A percentile compares a stretch with the other conserved stretches of the same genome.
Conservation (phyloP, 2,113 vertebrate species). For the Dasyornis broadbenti region DNA sequence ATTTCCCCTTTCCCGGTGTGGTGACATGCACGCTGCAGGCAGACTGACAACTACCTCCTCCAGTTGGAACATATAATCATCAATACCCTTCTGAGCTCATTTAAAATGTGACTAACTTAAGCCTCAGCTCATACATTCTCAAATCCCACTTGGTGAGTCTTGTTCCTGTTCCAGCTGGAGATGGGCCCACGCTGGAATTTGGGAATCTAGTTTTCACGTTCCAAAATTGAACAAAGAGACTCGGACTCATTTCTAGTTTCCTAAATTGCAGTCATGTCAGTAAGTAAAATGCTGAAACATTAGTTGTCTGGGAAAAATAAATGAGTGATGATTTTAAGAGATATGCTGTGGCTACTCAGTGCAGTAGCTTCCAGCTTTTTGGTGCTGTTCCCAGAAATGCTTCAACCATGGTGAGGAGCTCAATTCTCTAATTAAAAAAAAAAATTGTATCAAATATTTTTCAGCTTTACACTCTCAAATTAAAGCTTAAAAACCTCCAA, state of each 20-base stretch:
- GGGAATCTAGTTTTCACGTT: slow-evolving; percentile 12
- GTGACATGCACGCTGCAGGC: slow-evolving; percentile 16
- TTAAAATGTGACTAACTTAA: slow-evolving; percentile 46
- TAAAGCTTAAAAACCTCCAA: slow-evolving; percentile 67
- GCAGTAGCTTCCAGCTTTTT: slow-evolving; percentile 52
- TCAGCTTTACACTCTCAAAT: slow-evolving; percentile 68
- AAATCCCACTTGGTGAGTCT: slow-evolving; percentile 44
- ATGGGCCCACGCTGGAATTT: slow-evolving; percentile 45
- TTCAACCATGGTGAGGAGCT: slow-evolving; percentile 53
- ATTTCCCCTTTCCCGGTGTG: background rate
- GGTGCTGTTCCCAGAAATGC: slow-evolving; percentile 66
- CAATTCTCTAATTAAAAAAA: slow-evolving; percentile 66
- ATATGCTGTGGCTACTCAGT: slow-evolving; percentile 37
- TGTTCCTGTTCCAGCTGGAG: slow-evolving; percentile 56
- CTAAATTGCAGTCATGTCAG: slow-evolving; percentile 8
- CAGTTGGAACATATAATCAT: slow-evolving; percentile 49
- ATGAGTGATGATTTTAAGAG: slow-evolving; percentile 23
- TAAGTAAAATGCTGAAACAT: slow-evolving; percentile 44
- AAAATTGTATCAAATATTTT: slow-evolving; percentile 69
- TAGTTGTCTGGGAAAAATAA: slow-evolving; percentile 39
- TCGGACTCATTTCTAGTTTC: background rate
- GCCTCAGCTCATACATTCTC: slow-evolving; percentile 27
- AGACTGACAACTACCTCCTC: slow-evolving; percentile 57
- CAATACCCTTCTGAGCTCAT: slow-evolving; percentile 39
- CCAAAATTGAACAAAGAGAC: slow-evolving; percentile 13